Evolutionary conservation across 2,888 invertebrate genomes (phyloP), one percentile per base, ranked within the genome.

Genomic region (Gymnoscelis rufifasciata): DNA sequence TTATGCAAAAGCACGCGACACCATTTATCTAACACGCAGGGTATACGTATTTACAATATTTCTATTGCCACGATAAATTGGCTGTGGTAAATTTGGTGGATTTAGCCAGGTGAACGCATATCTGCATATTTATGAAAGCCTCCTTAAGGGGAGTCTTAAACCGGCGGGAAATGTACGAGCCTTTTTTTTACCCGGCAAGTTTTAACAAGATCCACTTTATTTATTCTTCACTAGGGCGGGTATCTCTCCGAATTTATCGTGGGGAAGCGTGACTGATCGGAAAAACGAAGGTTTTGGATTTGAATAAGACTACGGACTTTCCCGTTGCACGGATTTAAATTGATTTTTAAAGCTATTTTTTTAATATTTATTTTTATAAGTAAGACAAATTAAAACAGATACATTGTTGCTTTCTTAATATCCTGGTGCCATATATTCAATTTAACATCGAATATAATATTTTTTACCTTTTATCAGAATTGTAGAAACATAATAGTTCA

Each of bases 201-300:
- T 86, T 86, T 87, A 88, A 88, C 86, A 86, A 87, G 84, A 87
- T 84, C 78, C 78, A 68, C 71, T 66, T 86, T 86, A 87, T 86
- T 87, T 87, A 88, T 87, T 71, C 74, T 71, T 68, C 70, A 71
- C 69, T 71, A 73, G 79, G 78, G 83, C 70, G 79, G 80, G 76
- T 76, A 75, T 71, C 68, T 70, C 61, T 54, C 39, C 61, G 68
- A 80, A 86, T 86, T 86, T 87, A 88, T 81, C 67, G 71, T 57
- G 59, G 73, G 74, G 71, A 74, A 77, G 71, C 82, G 80, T 86
- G 86, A 88, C 80, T 78, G 81, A 87, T 87, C 81, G 74, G 71
- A 74, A 75, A 77, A 52, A 52, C 46, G 50, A 43, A 51, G 45
- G 47, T 49, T 51, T 43, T 24, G 48, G 50, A 55, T 53, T 55